phyloP scores from a whole-genome alignment of 2,888 invertebrate species.

The Rhagium mordax region DNA sequence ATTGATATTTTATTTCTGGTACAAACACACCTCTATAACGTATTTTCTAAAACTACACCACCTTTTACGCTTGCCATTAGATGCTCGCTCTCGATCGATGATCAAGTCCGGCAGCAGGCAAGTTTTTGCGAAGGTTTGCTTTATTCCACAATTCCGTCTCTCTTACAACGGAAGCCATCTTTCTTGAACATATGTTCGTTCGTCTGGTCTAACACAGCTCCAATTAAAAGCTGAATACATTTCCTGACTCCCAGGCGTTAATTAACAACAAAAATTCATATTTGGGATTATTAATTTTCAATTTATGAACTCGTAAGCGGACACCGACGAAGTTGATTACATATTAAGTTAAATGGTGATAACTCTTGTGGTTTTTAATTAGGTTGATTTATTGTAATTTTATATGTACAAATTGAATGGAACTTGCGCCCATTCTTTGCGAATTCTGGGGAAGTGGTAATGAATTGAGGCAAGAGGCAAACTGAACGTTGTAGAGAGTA shows the following conservation, averaged over 20 bases:
- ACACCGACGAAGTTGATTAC: too few species aligned
- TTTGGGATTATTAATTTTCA: not conserved
- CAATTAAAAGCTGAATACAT: not conserved
- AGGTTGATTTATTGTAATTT: not conserved
- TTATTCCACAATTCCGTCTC: not conserved
- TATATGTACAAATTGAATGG: not conserved
- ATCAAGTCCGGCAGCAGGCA: not conserved
- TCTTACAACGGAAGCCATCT: slow-evolving; percentile 22
- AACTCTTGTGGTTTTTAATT: not conserved
- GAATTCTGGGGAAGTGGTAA: not conserved
- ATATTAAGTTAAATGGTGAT: too few species aligned
- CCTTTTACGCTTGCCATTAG: not conserved
- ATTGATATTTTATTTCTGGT: not conserved
- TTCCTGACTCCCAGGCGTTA: not conserved
- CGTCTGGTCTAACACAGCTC: slow-evolving; percentile 8
- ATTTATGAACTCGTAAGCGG: not conserved
- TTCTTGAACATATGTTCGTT: slow-evolving; percentile 21
- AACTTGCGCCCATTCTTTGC: not conserved
- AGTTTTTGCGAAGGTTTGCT: slow-evolving; percentile 4
- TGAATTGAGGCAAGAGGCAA: too few species aligned
- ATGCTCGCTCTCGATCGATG: not conserved
- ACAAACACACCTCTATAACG: not conserved
- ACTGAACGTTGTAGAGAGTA: too few species aligned
- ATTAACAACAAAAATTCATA: slow-evolving; percentile 9
- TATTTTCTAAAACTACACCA: not conserved